These are phyloP conservation scores for Magallana gigas DNA, from an alignment of 1,140 invertebrate species.

Conservation along the genomic window DNA sequence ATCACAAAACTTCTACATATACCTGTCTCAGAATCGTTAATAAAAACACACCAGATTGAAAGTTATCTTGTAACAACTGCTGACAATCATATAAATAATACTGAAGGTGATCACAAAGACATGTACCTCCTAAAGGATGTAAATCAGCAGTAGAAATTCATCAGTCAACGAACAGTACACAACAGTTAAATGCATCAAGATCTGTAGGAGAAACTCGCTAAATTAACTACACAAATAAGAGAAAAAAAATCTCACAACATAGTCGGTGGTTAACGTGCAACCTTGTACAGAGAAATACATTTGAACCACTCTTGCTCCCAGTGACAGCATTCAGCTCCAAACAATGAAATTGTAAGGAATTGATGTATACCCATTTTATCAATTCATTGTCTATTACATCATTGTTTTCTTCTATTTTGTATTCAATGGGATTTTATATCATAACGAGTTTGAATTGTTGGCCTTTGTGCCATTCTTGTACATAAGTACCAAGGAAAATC, in stretches of 20 bases:
- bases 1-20: constrained; percentile 19
- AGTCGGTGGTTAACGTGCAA: constrained; percentile 18
- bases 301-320: not conserved
- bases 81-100: not conserved
- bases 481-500: too few relatives aligned
- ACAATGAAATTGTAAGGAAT: not conserved
- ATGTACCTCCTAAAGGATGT: not conserved
- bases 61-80: constrained; percentile 14
- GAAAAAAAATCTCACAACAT: constrained; percentile 6
- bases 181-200: constrained; percentile 2
- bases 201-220: not conserved
- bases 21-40: constrained; percentile 8
- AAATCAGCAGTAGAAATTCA: constrained; percentile 2
- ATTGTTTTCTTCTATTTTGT: too few relatives aligned
- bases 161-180: not conserved
- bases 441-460: too few relatives aligned
- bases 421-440: too few relatives aligned
- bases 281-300: not conserved
- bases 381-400: too few relatives aligned
- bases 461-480: too few relatives aligned
- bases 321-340: not conserved
- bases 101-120: not conserved
- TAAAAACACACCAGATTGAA: constrained; percentile 23
- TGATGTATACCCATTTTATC: too few relatives aligned
- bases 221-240: constrained; percentile 31